These are phyloP conservation scores for Micrasema longulum DNA, from an alignment of 1,140 invertebrate species.

Conservation along the genomic window DNA sequence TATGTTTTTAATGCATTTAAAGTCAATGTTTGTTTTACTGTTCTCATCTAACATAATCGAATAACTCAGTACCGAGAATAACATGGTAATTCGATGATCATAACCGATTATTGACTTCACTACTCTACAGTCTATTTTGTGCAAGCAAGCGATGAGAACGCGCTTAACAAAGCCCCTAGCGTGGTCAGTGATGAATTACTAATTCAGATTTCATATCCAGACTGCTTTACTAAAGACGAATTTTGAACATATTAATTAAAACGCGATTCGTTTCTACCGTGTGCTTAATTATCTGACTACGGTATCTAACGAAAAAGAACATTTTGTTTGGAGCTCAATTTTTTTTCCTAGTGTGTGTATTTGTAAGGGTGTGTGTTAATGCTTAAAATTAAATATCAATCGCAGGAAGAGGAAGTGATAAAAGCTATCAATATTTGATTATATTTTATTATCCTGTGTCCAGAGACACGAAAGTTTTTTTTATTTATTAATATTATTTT, in stretches of 20 bases:
- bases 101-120: background rate
- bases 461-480: too few species aligned
- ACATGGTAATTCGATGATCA: background rate
- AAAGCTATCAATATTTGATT: too few species aligned
- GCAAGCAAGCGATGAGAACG: background rate
- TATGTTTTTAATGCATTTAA: background rate
- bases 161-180: constrained; percentile 18
- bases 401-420: background rate
- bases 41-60: background rate
- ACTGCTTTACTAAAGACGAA: background rate
- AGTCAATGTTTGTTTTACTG: background rate
- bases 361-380: background rate
- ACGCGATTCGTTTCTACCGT: too few species aligned
- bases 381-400: background rate
- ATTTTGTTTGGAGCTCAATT: background rate
- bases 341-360: background rate
- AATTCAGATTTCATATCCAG: constrained; percentile 36
- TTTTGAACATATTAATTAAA: background rate
- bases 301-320: background rate
- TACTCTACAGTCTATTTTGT: background rate
- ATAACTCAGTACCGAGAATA: background rate
- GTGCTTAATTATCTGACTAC: too few species aligned
- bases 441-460: too few species aligned
- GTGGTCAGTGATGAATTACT: constrained; percentile 14
- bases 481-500: too few species aligned